Conservation (phyloP, 2,888 invertebrate genomes). For the Myathropa florea region DNA sequence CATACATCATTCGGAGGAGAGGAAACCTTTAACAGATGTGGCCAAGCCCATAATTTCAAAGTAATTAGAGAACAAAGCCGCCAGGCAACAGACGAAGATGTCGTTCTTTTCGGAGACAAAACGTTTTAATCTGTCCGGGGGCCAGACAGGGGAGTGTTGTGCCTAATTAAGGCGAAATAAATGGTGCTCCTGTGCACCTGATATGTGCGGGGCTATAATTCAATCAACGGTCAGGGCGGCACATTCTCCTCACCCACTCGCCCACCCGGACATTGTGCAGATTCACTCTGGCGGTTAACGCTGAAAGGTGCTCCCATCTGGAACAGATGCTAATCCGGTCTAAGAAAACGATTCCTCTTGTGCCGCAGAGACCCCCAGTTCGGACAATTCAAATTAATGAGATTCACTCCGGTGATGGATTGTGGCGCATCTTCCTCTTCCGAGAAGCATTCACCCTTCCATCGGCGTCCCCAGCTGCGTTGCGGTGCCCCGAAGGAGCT, state of each 20-base stretch:
- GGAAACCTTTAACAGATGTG: neutral
- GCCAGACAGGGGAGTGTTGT: neutral
- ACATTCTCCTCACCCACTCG: neutral
- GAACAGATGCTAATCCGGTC: constrained; percentile 20
- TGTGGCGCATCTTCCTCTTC: constrained; percentile 21
- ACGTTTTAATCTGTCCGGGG: neutral
- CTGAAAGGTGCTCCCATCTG: constrained; percentile 34
- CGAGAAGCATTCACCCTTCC: neutral
- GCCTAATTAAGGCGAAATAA: constrained; percentile 10
- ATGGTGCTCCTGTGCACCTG: constrained; percentile 12
- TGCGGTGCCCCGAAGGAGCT: neutral
- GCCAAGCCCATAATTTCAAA: constrained; percentile 16
- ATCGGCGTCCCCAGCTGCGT: neutral
- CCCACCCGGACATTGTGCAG: neutral
- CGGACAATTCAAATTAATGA: constrained; percentile 53
- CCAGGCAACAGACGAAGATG: neutral
- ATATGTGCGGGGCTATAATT: constrained; percentile 13
- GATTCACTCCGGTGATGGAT: constrained; percentile 35
- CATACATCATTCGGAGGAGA: constrained; percentile 6
- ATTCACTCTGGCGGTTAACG: constrained; percentile 1
- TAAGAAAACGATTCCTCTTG: constrained; percentile 29
- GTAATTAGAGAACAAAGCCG: constrained; percentile 29
- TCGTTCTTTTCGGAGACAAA: neutral
- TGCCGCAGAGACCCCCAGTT: neutral
- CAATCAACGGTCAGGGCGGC: constrained; percentile 9